These are phyloP conservation scores for Tangara arthus DNA, from an alignment of 2,797 vertebrate species.

Conservation along the genomic window DNA sequence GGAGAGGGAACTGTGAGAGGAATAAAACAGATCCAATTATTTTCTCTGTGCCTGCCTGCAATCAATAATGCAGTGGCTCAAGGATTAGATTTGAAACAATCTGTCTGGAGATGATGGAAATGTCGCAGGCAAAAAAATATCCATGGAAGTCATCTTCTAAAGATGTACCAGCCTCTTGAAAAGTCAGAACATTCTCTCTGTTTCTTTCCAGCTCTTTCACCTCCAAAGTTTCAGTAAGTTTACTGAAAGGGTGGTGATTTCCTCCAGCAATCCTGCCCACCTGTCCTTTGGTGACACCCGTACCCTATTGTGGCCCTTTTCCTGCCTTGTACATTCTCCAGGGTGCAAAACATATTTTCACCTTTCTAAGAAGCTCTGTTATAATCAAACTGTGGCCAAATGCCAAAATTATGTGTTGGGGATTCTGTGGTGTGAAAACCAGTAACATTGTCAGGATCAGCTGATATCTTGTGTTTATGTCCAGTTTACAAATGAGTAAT, in stretches of 20 bases:
- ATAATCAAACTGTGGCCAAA: neutral
- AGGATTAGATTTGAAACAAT: constrained; percentile 24
- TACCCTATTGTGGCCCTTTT: neutral
- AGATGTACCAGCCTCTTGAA: neutral
- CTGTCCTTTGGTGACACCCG: neutral
- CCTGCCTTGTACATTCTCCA: neutral
- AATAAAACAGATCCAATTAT: neutral
- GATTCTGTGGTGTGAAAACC: neutral
- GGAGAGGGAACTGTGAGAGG: neutral
- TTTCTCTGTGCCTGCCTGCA: neutral
- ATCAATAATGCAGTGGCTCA: neutral
- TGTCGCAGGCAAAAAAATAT: neutral
- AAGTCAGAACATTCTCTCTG: neutral
- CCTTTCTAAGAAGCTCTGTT: neutral
- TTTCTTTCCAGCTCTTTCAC: neutral
- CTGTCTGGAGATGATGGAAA: constrained; percentile 15
- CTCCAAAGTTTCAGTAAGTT: neutral
- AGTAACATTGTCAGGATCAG: neutral
- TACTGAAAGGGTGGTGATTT: neutral
- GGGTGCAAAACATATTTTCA: neutral
- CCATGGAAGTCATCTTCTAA: neutral
- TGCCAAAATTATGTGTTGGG: neutral
- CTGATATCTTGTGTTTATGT: neutral
- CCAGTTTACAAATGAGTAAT: neutral
- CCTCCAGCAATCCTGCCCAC: neutral